Evolutionary conservation across 1,140 invertebrate genomes (phyloP).

Genomic region (Oppia nitens): DNA sequence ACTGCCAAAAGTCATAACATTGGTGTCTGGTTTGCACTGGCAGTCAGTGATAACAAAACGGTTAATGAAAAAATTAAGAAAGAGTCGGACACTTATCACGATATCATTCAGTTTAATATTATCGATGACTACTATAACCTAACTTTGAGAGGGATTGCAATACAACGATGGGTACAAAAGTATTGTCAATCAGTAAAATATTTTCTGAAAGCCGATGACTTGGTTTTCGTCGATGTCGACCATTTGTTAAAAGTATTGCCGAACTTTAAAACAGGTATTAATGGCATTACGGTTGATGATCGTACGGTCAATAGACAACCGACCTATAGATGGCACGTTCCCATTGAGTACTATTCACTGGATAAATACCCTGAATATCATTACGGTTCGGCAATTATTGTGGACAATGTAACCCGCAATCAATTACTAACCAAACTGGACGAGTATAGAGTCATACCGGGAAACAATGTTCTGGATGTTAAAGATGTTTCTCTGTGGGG

Average conservation of each 20-base stretch:
- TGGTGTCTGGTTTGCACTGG: conserved; percentile 7
- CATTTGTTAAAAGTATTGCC: conserved; percentile 13
- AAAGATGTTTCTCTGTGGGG: no score
- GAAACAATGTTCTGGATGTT: no score
- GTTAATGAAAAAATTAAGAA: background rate
- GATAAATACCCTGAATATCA: no score
- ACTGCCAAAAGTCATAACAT: background rate
- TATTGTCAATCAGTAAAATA: conserved; percentile 45
- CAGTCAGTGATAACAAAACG: background rate
- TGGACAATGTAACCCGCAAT: no score
- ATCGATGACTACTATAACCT: conserved; percentile 50
- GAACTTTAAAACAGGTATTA: no score
- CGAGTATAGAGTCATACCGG: no score
- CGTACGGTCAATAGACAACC: conserved; percentile 66
- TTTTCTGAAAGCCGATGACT: no score
- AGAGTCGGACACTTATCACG: conserved; percentile 6
- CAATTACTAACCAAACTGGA: no score
- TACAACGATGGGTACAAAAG: conserved; percentile 28
- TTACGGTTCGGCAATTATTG: no score
- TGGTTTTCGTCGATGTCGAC: conserved; percentile 36
- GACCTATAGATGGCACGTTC: conserved; percentile 64
- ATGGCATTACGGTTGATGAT: conserved; percentile 59
- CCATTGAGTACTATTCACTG: conserved; percentile 43
- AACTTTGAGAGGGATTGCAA: conserved; percentile 27
- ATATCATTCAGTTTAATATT: conserved; percentile 11